Conservation (phyloP, 2,113 vertebrate species). For the Urocolius indicus region DNA sequence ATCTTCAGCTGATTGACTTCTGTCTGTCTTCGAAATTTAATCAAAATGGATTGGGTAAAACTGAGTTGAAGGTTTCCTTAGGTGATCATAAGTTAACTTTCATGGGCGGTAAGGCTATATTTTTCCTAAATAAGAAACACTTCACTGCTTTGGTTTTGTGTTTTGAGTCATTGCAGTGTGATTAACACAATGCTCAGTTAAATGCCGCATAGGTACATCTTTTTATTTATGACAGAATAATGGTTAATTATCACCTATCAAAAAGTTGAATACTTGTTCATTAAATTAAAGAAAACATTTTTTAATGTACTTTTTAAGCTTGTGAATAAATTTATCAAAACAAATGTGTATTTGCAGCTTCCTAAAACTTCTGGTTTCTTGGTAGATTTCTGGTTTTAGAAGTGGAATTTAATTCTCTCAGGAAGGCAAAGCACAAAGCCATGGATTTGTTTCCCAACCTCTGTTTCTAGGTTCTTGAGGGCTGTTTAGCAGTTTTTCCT, state of each 20-base stretch:
- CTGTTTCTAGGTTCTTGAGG: background rate
- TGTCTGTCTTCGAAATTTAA: background rate
- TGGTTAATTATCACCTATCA: conserved; percentile 77
- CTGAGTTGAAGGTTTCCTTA: conserved; percentile 26
- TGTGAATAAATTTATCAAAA: conserved; percentile 68
- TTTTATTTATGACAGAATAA: conserved; percentile 79
- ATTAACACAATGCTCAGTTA: conserved; percentile 71
- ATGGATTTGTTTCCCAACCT: background rate
- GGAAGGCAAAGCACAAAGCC: background rate
- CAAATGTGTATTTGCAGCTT: conserved; percentile 50
- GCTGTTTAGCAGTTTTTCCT: background rate
- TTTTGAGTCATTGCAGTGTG: conserved; percentile 74
- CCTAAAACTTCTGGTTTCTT: conserved; percentile 40
- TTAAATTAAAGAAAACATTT: conserved; percentile 74
- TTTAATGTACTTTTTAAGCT: conserved; percentile 45
- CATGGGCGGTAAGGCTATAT: conserved; percentile 5
- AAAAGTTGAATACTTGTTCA: conserved; percentile 71
- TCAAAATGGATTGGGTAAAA: background rate
- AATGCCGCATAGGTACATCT: conserved; percentile 60
- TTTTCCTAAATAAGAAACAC: conserved; percentile 51
- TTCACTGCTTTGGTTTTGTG: conserved; percentile 59
- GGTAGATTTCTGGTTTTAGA: background rate
- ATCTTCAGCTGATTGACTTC: background rate
- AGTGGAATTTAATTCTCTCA: background rate
- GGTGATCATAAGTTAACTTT: conserved; percentile 20